Evolutionary conservation across 2,888 invertebrate species (phyloP).

Genomic region (Limnephilus auricula): DNA sequence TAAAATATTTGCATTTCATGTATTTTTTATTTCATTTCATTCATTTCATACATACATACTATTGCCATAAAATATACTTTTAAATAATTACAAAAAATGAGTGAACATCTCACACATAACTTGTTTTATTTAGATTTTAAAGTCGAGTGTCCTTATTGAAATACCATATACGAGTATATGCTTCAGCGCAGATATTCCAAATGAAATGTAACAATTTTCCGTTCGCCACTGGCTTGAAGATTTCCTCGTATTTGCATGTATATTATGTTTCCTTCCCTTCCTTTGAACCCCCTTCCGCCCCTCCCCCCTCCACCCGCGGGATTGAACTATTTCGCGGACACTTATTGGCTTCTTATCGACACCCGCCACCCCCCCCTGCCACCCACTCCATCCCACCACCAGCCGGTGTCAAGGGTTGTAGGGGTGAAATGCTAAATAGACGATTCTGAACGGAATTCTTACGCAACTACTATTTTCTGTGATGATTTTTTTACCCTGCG

Average conservation of each 20-base stretch:
- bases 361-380: background rate
- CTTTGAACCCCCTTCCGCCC: background rate
- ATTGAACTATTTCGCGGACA: constrained; percentile 31
- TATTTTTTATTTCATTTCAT: no score
- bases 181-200: background rate
- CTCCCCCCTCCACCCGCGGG: background rate
- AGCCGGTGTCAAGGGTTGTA: background rate
- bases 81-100: no score
- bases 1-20: no score
- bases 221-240: constrained; percentile 49
- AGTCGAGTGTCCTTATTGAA: no score
- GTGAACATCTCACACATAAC: no score
- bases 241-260: constrained; percentile 63
- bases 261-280: constrained; percentile 59
- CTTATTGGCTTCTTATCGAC: constrained; percentile 40
- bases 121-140: no score
- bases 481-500: background rate
- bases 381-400: background rate
- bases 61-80: no score
- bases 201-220: background rate
- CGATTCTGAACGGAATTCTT: background rate
- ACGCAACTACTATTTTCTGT: background rate
- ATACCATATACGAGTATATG: no score
- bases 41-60: no score
- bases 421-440: background rate